phyloP scores from a whole-genome alignment of 2,113 vertebrate species.

The Syrrhaptes paradoxus region DNA sequence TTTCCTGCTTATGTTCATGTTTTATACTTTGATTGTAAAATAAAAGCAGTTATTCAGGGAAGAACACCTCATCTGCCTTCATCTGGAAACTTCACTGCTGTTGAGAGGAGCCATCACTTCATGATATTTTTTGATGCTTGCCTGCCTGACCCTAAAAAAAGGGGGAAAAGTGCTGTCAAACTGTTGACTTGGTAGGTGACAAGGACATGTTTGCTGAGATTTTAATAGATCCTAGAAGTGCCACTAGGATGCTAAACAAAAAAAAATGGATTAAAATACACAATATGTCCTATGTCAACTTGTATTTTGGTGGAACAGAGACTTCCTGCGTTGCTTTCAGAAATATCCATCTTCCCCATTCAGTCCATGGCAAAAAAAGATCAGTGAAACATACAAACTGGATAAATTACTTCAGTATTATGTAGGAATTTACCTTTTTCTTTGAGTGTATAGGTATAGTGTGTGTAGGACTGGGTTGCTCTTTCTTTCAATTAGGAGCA shows the following conservation, averaged over 20 bases:
- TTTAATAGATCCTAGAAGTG: neutral
- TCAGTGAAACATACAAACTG: neutral
- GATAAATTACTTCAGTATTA: neutral
- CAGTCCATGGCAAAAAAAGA: neutral
- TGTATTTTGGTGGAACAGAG: neutral
- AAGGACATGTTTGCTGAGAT: neutral
- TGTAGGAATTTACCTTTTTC: neutral
- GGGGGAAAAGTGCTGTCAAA: neutral
- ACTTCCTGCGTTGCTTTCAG: neutral
- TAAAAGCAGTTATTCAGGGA: neutral
- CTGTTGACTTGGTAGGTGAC: neutral
- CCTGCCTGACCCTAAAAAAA: neutral
- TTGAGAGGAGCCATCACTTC: neutral
- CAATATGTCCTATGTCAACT: neutral
- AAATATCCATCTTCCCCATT: neutral
- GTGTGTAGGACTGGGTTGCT: neutral
- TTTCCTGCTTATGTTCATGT: neutral
- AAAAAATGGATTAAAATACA: neutral
- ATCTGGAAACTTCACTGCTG: neutral
- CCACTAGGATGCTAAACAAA: neutral
- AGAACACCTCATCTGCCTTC: neutral
- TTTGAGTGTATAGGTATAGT: neutral
- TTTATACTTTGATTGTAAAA: neutral
- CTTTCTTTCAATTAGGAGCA: neutral
- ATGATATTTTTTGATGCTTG: neutral